These are phyloP conservation scores for Argopecten irradians DNA, from an alignment of 1,140 invertebrate genomes.

Conservation along the genomic window DNA sequence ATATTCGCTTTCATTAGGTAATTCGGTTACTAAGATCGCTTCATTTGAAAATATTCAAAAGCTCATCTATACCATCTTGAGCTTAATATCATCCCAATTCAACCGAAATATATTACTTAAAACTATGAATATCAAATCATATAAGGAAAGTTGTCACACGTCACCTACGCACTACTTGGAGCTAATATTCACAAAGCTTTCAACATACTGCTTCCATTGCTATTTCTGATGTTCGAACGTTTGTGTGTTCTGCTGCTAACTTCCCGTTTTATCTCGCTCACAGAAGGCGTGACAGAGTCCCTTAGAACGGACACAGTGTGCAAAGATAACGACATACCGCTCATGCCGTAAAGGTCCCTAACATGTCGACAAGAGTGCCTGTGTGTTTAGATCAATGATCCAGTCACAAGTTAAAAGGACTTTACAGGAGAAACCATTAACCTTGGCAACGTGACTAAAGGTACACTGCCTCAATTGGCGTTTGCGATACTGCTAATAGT, in stretches of 20 bases:
- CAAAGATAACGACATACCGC: not conserved
- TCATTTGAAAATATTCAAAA: not conserved
- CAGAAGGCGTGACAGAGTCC: not conserved
- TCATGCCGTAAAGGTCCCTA: not conserved
- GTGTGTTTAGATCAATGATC: not conserved
- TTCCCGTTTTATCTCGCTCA: not conserved
- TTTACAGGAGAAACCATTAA: not conserved
- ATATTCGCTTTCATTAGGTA: too few relatives aligned
- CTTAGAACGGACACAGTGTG: not conserved
- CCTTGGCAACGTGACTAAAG: not conserved
- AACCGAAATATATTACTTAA: too few relatives aligned
- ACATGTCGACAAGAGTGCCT: not conserved
- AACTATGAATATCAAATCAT: too few relatives aligned
- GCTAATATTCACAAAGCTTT: too few relatives aligned
- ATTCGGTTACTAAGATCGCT: too few relatives aligned
- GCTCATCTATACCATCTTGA: not conserved
- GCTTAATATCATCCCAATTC: not conserved
- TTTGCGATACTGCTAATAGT: not conserved
- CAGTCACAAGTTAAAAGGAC: not conserved
- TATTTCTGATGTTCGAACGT: too few relatives aligned
- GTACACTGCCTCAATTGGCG: not conserved
- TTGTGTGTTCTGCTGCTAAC: not conserved
- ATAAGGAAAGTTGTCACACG: too few relatives aligned
- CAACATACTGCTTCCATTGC: too few relatives aligned
- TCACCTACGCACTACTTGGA: too few relatives aligned